Percentiles rank a stretch among this genome's conserved stretches.
Conservation (phyloP, 2,888 invertebrate species). For the Andrena bucephala region DNA sequence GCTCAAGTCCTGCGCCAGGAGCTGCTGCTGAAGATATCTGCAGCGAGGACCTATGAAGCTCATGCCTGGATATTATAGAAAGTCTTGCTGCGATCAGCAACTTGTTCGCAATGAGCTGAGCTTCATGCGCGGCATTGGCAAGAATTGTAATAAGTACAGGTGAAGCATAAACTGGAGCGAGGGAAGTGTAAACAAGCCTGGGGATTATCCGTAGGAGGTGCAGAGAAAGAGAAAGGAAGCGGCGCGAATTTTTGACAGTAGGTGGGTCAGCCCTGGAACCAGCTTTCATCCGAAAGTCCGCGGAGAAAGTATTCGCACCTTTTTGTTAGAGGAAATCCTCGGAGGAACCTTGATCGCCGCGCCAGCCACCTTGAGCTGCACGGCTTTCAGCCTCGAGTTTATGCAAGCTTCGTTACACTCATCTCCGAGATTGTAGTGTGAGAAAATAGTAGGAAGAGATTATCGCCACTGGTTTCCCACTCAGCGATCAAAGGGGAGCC, state of each 20-base stretch:
- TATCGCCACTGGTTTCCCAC: neutral
- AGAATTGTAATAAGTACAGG: neutral
- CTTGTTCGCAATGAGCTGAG: neutral
- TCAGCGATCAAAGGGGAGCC: neutral
- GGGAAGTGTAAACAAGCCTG: conserved; percentile 10
- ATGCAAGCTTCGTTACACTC: too few relatives aligned
- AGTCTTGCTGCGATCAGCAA: neutral
- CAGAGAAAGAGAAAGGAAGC: conserved; percentile 48
- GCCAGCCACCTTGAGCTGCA: too few relatives aligned
- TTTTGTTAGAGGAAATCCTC: conserved; percentile 10
- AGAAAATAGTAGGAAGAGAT: neutral
- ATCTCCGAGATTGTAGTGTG: neutral
- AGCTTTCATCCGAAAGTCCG: conserved; percentile 56
- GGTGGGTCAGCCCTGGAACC: conserved; percentile 46
- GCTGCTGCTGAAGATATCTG: neutral
- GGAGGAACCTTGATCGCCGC: neutral
- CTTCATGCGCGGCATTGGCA: neutral
- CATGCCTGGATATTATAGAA: too few relatives aligned
- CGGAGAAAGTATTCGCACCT: conserved; percentile 52
- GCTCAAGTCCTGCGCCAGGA: neutral
- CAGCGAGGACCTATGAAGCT: too few relatives aligned
- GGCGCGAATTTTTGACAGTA: conserved; percentile 46
- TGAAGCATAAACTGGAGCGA: neutral
- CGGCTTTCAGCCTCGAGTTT: neutral
- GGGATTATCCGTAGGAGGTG: neutral